These are phyloP conservation scores for Chironomus striatipennis DNA, from an alignment of 1,140 invertebrate genomes.

Conservation along the genomic window DNA sequence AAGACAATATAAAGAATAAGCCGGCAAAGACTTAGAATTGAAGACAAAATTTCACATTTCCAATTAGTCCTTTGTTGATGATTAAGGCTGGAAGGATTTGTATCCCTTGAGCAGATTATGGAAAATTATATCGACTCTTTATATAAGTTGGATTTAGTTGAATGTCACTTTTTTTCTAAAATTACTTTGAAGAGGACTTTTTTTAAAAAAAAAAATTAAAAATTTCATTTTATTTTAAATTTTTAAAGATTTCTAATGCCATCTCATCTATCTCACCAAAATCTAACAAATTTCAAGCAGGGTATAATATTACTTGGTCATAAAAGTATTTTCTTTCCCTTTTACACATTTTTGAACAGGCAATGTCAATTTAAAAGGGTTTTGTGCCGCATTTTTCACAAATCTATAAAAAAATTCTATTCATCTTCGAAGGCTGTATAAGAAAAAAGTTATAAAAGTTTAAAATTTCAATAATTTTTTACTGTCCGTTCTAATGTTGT, in stretches of 20 bases:
- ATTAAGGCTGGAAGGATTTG: background rate
- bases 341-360: background rate
- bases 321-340: background rate
- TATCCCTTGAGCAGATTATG: too few species aligned
- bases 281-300: too few species aligned
- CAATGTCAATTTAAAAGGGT: conserved; percentile 1
- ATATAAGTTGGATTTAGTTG: too few species aligned
- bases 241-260: too few species aligned
- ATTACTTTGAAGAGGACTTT: too few species aligned
- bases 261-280: too few species aligned
- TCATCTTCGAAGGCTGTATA: background rate
- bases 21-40: too few species aligned
- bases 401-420: conserved; percentile 1
- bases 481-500: background rate
- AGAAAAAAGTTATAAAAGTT: conserved; percentile 1
- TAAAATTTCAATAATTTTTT: background rate
- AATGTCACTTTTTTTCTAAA: background rate
- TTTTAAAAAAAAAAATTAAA: too few species aligned
- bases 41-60: background rate
- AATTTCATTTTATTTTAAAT: too few species aligned
- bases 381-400: conserved; percentile 6
- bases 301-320: background rate
- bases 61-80: background rate
- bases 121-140: too few species aligned
- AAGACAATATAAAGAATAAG: background rate